Conservation (phyloP, 1,140 invertebrate genomes). For the Drosophila nasuta region DNA sequence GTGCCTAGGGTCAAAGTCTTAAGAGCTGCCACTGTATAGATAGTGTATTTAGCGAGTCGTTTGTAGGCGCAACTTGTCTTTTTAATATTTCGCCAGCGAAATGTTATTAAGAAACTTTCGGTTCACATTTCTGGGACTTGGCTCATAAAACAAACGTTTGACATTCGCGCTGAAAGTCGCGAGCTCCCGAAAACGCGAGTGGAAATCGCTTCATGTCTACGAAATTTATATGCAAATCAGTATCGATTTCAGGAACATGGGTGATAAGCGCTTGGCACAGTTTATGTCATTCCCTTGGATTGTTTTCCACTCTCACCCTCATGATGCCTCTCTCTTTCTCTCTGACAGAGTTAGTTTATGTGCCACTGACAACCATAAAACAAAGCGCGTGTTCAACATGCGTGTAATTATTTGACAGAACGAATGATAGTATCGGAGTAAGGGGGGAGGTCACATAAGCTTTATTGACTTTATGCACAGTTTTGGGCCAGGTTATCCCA, state of each 20-base stretch:
- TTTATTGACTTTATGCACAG: slow-evolving; percentile 24
- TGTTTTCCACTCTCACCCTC: slow-evolving; percentile 32
- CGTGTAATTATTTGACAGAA: slow-evolving; percentile 54
- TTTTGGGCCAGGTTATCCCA: slow-evolving; percentile 23
- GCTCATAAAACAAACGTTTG: slow-evolving; percentile 74
- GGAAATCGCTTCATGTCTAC: slow-evolving; percentile 51
- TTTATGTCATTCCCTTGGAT: slow-evolving; percentile 61
- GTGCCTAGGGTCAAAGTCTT: slow-evolving; percentile 56
- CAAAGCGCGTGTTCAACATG: slow-evolving; percentile 60
- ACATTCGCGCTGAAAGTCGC: slow-evolving; percentile 60
- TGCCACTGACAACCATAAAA: slow-evolving; percentile 49
- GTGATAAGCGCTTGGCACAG: slow-evolving; percentile 74
- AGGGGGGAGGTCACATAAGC: background rate
- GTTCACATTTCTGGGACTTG: slow-evolving; percentile 55
- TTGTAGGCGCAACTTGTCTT: slow-evolving; percentile 38
- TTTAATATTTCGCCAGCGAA: slow-evolving; percentile 70
- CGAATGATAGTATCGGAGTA: background rate
- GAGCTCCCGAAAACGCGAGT: background rate
- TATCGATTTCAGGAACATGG: slow-evolving; percentile 74
- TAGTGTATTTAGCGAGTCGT: slow-evolving; percentile 24
- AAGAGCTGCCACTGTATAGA: slow-evolving; percentile 25
- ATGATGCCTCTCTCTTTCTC: background rate
- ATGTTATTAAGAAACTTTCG: slow-evolving; percentile 77
- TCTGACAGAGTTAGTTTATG: slow-evolving; percentile 38
- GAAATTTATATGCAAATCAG: slow-evolving; percentile 79